Evolutionary conservation across 64 coral and sea anemone genomes (phyloP).

Genomic region (Porites australiensis): DNA sequence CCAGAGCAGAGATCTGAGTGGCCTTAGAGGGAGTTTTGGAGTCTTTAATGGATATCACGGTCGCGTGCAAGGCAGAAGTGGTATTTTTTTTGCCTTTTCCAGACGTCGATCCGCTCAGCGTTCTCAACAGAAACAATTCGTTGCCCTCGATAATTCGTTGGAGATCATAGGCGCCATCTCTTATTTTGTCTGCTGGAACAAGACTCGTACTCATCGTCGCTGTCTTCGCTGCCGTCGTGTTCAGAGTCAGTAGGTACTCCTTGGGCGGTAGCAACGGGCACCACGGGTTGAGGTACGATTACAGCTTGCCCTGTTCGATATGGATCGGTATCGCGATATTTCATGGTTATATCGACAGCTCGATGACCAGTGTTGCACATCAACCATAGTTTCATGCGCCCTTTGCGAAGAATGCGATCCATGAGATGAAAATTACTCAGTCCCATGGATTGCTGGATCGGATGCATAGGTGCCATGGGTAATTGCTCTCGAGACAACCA

Average conservation of each 20-base stretch:
- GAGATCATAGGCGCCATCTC: not conserved
- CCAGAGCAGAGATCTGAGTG: not conserved
- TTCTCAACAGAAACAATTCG: not conserved
- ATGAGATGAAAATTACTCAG: not conserved
- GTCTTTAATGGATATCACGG: not conserved
- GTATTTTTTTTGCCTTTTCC: not conserved
- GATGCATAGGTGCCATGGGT: not conserved
- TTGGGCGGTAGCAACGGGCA: not conserved
- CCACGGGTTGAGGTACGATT: not conserved
- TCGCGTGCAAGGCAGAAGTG: not conserved
- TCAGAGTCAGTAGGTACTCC: not conserved
- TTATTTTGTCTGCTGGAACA: no score
- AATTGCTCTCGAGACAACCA: not conserved
- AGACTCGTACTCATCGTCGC: not conserved
- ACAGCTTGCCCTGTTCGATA: not conserved
- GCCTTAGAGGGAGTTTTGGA: not conserved
- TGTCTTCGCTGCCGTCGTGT: not conserved
- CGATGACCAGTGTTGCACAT: not conserved
- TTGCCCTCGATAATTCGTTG: not conserved
- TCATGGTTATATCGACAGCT: not conserved
- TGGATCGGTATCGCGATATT: not conserved
- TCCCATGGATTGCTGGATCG: not conserved
- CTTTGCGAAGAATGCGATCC: not conserved
- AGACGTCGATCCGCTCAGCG: not conserved
- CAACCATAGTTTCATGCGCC: conserved; percentile 18